Conservation (phyloP, 1,140 invertebrate genomes). For the Harlomillsia oculata region DNA sequence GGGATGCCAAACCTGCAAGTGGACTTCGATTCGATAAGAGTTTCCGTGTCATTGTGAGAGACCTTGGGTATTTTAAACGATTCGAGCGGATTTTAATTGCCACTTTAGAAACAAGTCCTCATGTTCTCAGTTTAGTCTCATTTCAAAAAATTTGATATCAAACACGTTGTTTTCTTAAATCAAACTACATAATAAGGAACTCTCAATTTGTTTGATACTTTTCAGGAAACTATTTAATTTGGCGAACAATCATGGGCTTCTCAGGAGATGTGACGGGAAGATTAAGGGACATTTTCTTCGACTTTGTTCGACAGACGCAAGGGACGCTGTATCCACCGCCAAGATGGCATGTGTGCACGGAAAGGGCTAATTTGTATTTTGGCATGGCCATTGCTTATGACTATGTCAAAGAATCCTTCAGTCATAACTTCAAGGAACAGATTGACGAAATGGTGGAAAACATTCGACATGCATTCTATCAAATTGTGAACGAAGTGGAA, state of each 20-base stretch:
- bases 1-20: background rate
- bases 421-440: background rate
- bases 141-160: too few species aligned
- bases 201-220: background rate
- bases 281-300: slow-evolving; percentile 19
- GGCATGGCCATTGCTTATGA: slow-evolving; percentile 22
- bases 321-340: slow-evolving; percentile 22
- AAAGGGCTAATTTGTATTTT: slow-evolving; percentile 11
- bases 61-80: background rate
- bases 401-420: slow-evolving; percentile 18
- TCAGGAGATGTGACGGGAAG: slow-evolving; percentile 19
- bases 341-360: slow-evolving; percentile 22
- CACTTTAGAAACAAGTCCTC: background rate
- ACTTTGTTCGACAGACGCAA: slow-evolving; percentile 19
- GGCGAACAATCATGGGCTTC: slow-evolving; percentile 22
- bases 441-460: slow-evolving; percentile 13
- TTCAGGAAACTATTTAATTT: slow-evolving; percentile 29
- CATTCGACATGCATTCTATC: slow-evolving; percentile 9
- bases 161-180: too few species aligned
- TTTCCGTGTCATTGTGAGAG: background rate
- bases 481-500: slow-evolving; percentile 12
- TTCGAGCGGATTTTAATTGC: background rate
- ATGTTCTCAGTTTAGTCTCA: background rate
- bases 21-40: background rate
- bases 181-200: background rate